Conservation (phyloP, 2,888 invertebrate genomes). For the Pinctada fucata region DNA sequence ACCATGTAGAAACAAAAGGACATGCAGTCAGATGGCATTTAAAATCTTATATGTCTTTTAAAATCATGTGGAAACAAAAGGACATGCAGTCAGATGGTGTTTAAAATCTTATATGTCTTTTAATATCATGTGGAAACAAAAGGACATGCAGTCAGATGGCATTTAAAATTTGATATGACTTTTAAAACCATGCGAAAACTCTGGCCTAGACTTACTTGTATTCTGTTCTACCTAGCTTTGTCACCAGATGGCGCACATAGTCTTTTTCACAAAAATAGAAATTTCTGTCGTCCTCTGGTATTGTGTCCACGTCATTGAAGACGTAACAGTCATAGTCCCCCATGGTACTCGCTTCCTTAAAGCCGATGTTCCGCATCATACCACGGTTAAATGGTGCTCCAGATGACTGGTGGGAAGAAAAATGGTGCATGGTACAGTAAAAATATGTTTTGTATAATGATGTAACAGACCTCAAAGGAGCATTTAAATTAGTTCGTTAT, state of each 20-base stretch:
- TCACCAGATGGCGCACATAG: conserved; percentile 27
- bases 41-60: no score
- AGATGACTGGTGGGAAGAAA: neutral
- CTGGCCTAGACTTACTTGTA: conserved; percentile 16
- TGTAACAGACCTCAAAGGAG: neutral
- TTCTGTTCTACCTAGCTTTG: conserved; percentile 17
- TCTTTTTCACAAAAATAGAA: conserved; percentile 24
- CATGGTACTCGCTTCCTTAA: conserved; percentile 27
- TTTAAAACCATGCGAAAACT: no score
- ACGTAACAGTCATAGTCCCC: conserved; percentile 34
- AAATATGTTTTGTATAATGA: neutral
- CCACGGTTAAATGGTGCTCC: conserved; percentile 35
- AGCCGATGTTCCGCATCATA: conserved; percentile 35
- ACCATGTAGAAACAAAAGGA: no score
- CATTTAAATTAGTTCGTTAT: neutral
- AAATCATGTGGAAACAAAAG: no score
- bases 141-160: no score
- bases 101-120: no score
- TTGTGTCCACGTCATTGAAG: conserved; percentile 38
- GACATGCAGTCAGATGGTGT: no score
- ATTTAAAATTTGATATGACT: no score
- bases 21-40: no score
- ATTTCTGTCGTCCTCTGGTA: conserved; percentile 35
- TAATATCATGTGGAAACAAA: no score
- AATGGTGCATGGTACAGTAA: neutral